phyloP scores from a whole-genome alignment of 35 echinoderm and acorn worm species.

The Eucidaris tribuloides region DNA sequence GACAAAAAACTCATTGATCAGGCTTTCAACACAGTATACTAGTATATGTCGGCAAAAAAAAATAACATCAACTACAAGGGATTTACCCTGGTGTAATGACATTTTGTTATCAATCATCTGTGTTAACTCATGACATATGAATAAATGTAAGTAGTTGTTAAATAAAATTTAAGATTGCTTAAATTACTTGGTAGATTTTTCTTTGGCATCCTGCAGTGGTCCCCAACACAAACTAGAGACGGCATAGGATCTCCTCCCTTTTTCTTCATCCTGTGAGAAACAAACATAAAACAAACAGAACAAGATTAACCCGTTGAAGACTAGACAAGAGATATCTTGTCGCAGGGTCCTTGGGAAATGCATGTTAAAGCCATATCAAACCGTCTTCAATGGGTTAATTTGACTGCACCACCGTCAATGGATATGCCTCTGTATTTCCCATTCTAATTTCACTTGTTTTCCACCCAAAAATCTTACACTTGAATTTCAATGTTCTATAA shows the following conservation, averaged over 20 bases:
- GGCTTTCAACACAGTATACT: neutral
- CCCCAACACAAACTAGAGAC: conserved; percentile 69
- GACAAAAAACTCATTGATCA: neutral
- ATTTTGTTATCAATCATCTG: neutral
- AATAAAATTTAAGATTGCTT: neutral
- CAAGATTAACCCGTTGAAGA: neutral
- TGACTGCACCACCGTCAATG: neutral
- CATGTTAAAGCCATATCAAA: no score
- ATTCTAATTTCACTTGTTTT: no score
- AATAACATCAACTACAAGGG: neutral
- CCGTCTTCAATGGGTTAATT: no score
- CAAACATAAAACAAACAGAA: neutral
- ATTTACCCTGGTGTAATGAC: neutral
- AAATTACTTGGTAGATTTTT: conserved; percentile 67
- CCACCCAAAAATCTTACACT: no score
- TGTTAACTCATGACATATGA: neutral
- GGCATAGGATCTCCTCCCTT: conserved; percentile 66
- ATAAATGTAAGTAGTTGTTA: neutral
- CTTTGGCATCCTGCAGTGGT: conserved; percentile 64
- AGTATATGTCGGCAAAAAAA: neutral
- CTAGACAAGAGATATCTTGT: no score
- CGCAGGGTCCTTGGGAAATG: no score
- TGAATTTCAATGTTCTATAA: neutral
- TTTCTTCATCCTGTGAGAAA: conserved; percentile 56
- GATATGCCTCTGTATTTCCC: no score